A percentile compares a stretch with the other conserved stretches of the same genome.
These are phyloP conservation scores for Drosophila vallismaia DNA, from an alignment of 2,888 invertebrate genomes.

Conservation along the genomic window DNA sequence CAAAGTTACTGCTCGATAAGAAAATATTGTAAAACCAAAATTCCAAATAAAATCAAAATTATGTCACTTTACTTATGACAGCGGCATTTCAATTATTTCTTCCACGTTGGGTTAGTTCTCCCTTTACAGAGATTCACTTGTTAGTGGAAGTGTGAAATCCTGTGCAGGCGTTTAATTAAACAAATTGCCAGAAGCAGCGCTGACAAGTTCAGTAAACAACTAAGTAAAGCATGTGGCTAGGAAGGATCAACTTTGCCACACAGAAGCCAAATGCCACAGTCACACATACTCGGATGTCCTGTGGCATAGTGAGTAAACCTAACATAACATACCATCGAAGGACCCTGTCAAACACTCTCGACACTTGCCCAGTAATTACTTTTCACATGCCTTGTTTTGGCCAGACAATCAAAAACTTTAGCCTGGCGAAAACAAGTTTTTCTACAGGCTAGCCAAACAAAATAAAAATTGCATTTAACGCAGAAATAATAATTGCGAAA, in stretches of 20 bases:
- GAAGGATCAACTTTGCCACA: slow-evolving; percentile 39
- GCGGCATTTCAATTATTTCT: too few species aligned
- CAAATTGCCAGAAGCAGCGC: slow-evolving; percentile 36
- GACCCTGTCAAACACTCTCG: slow-evolving; percentile 30
- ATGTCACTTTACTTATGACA: too few species aligned
- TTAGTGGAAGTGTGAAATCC: not conserved
- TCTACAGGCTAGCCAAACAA: slow-evolving; percentile 5
- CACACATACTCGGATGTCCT: slow-evolving; percentile 15
- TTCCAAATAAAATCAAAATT: too few species aligned
- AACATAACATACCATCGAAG: not conserved
- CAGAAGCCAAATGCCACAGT: slow-evolving; percentile 35
- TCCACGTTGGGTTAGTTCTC: too few species aligned
- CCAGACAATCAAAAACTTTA: slow-evolving; percentile 52
- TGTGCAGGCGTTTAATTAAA: slow-evolving; percentile 39
- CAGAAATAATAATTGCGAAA: slow-evolving; percentile 44
- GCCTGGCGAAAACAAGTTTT: slow-evolving; percentile 36
- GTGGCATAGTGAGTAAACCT: not conserved
- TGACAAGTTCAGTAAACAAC: slow-evolving; percentile 9
- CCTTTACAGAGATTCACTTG: too few species aligned
- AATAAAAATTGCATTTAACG: slow-evolving; percentile 26
- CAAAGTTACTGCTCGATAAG: too few species aligned
- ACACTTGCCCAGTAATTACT: slow-evolving; percentile 55
- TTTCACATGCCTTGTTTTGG: slow-evolving; percentile 36
- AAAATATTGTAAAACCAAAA: too few species aligned
- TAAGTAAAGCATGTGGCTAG: slow-evolving; percentile 17